Conservation (phyloP, 1,140 invertebrate species). For the Drosophila baimaii region DNA sequence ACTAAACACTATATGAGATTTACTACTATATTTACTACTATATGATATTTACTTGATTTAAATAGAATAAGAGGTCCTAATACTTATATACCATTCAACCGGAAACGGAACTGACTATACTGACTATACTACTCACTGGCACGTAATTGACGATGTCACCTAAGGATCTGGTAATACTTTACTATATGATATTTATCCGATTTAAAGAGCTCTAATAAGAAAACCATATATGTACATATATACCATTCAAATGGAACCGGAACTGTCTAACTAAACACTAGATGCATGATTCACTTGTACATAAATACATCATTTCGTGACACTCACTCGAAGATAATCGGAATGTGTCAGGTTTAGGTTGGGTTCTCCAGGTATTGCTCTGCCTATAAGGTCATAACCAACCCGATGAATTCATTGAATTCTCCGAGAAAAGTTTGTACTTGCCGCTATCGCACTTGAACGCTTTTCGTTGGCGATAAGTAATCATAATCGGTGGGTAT, state of each 20-base stretch:
- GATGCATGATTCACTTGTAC: neutral
- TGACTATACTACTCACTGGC: too few relatives aligned
- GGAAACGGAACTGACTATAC: neutral
- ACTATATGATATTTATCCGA: too few relatives aligned
- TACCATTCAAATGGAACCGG: too few relatives aligned
- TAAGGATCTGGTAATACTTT: too few relatives aligned
- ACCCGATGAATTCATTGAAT: neutral
- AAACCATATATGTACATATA: too few relatives aligned
- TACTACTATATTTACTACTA: too few relatives aligned
- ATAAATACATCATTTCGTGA: neutral
- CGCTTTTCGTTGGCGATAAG: slow-evolving; percentile 16
- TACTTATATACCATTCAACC: too few relatives aligned
- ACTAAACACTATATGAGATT: too few relatives aligned
- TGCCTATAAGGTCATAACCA: neutral
- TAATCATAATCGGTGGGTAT: slow-evolving; percentile 8
- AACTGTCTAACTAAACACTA: neutral
- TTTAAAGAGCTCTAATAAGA: too few relatives aligned
- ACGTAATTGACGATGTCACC: too few relatives aligned
- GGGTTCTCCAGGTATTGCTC: neutral
- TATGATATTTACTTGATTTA: too few relatives aligned
- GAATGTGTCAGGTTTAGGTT: neutral
- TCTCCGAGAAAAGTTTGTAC: neutral
- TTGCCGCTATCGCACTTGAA: slow-evolving; percentile 5
- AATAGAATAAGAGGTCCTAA: too few relatives aligned
- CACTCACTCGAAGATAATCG: neutral